These are phyloP conservation scores for Deroplatys truncata DNA, from an alignment of 2,888 invertebrate genomes.

Conservation along the genomic window DNA sequence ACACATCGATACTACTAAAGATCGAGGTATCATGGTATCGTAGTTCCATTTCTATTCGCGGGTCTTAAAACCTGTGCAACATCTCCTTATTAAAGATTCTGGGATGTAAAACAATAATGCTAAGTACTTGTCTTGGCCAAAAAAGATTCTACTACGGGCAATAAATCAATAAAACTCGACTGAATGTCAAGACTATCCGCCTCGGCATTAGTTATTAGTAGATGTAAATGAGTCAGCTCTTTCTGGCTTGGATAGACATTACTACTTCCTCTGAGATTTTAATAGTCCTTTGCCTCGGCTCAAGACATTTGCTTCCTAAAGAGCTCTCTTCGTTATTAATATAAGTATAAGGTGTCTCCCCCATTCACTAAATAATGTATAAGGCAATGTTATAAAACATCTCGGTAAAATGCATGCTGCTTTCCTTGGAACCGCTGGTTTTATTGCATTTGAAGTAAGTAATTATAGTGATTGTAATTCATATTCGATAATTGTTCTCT, in stretches of 20 bases:
- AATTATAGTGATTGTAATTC: no score
- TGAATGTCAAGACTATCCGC: background rate
- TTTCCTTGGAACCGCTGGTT: background rate
- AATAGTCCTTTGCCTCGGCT: background rate
- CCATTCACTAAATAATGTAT: background rate
- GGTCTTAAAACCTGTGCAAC: background rate
- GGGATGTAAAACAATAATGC: background rate
- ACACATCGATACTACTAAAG: no score
- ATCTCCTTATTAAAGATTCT: background rate
- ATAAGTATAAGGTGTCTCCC: background rate
- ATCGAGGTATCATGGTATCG: no score
- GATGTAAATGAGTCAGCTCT: background rate
- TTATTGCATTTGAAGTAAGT: background rate
- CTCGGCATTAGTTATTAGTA: background rate
- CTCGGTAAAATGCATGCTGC: background rate
- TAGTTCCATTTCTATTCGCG: no score
- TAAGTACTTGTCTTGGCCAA: background rate
- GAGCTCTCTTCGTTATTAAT: background rate
- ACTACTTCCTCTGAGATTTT: background rate
- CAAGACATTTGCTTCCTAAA: background rate
- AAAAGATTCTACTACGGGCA: background rate
- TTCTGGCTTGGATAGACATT: background rate
- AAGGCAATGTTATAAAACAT: background rate
- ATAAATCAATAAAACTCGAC: background rate
- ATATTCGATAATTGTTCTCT: no score